A percentile compares a stretch with the other conserved stretches of the same genome.
phyloP scores from a whole-genome alignment of 2,888 invertebrate genomes.

The Oegoconia quadripuncta region DNA sequence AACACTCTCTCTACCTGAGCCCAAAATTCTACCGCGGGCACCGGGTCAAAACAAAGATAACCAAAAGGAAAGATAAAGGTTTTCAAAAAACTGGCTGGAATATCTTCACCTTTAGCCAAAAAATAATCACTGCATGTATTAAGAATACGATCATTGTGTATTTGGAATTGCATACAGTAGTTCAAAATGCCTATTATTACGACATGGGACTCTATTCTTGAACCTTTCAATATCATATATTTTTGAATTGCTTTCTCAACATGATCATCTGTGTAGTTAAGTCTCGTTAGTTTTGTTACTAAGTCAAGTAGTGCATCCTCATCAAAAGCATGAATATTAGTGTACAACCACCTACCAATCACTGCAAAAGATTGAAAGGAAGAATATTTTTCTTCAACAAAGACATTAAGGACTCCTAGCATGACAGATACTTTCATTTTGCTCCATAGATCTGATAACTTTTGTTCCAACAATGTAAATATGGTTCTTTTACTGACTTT shows the following conservation, averaged over 20 bases:
- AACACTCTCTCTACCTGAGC: slow-evolving; percentile 71
- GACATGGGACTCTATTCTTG: slow-evolving; percentile 66
- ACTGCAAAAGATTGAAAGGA: slow-evolving; percentile 61
- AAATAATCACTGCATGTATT: slow-evolving; percentile 80
- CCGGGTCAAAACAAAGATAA: slow-evolving; percentile 77
- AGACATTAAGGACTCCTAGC: slow-evolving; percentile 66
- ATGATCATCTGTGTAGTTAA: slow-evolving; percentile 76
- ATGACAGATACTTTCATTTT: slow-evolving; percentile 67
- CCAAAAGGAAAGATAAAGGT: slow-evolving; percentile 81
- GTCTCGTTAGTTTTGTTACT: slow-evolving; percentile 71
- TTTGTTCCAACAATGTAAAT: slow-evolving; percentile 78
- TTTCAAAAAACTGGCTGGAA: slow-evolving; percentile 76
- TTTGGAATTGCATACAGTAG: slow-evolving; percentile 79
- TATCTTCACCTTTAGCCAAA: slow-evolving; percentile 53
- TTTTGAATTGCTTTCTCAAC: slow-evolving; percentile 80
- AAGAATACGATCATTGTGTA: slow-evolving; percentile 78
- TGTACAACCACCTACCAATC: slow-evolving; percentile 77
- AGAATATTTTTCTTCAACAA: slow-evolving; percentile 56
- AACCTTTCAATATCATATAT: slow-evolving; percentile 77
- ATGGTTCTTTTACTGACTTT: slow-evolving; percentile 80
- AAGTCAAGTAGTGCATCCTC: slow-evolving; percentile 78
- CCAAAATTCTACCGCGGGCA: slow-evolving; percentile 77
- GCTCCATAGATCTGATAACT: slow-evolving; percentile 77
- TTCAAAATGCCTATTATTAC: slow-evolving; percentile 81
- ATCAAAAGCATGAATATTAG: slow-evolving; percentile 79